Conservation (phyloP, 2,797 vertebrate genomes). For the Mormyrops boulengeri region DNA sequence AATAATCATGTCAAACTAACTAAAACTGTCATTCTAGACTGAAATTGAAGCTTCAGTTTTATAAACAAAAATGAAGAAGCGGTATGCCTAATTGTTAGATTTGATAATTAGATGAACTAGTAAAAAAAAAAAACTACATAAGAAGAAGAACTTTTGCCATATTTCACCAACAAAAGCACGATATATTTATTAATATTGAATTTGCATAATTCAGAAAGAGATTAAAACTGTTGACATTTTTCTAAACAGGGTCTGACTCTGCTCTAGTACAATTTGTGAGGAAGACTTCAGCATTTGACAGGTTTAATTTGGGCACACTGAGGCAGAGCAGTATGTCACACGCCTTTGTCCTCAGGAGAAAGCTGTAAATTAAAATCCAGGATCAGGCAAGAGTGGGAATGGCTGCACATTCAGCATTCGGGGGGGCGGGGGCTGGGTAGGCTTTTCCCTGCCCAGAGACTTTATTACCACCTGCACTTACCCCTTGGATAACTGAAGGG, state of each 20-base stretch:
- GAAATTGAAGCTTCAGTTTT: background rate
- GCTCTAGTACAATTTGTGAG: background rate
- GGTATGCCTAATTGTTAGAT: background rate
- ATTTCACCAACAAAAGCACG: background rate
- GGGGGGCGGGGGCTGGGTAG: slow-evolving; percentile 25
- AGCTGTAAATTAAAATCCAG: slow-evolving; percentile 43
- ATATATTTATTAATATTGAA: background rate
- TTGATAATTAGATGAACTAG: background rate
- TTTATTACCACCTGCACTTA: slow-evolving; percentile 45
- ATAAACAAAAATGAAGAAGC: background rate
- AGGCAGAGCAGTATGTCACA: slow-evolving; percentile 31
- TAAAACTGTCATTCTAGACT: background rate
- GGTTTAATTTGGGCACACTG: slow-evolving; percentile 17
- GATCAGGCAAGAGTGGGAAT: slow-evolving; percentile 24
- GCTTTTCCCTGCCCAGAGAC: slow-evolving; percentile 29
- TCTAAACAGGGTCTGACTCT: background rate
- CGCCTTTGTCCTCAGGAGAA: slow-evolving; percentile 38
- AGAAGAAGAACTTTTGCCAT: background rate
- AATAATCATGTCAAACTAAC: background rate
- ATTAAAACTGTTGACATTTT: background rate
- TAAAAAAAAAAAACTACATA: background rate
- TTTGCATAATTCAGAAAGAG: background rate
- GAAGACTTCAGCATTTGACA: background rate
- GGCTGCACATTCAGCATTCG: slow-evolving; percentile 38
- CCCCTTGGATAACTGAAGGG: slow-evolving; percentile 41